Conservation (phyloP, 2,888 invertebrate species). For the Pseudoips prasinana region DNA sequence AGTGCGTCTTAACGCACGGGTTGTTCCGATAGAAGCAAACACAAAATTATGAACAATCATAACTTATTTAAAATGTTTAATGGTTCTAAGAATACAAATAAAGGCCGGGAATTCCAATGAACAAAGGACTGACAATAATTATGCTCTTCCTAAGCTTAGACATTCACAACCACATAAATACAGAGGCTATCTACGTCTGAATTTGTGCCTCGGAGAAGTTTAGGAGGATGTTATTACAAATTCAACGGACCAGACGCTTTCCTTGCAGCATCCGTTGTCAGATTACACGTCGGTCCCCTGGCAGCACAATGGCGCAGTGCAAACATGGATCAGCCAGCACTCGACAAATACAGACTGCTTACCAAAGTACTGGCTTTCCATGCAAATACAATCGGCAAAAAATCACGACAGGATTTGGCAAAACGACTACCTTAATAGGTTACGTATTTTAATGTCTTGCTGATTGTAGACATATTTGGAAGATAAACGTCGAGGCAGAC, state of each 20-base stretch:
- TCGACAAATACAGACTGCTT: slow-evolving; percentile 52
- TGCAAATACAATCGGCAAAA: slow-evolving; percentile 55
- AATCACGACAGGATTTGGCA: slow-evolving; percentile 32
- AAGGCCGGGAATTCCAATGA: too few relatives aligned
- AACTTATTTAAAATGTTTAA: too few relatives aligned
- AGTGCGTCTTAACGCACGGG: slow-evolving; percentile 48
- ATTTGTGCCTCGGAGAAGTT: too few relatives aligned
- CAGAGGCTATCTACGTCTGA: too few relatives aligned
- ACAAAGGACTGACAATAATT: too few relatives aligned
- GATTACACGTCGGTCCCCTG: slow-evolving; percentile 26
- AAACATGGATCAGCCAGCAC: slow-evolving; percentile 60
- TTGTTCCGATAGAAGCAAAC: slow-evolving; percentile 34
- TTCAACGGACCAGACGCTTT: slow-evolving; percentile 13
- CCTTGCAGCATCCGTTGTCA: slow-evolving; percentile 10
- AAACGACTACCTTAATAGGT: slow-evolving; percentile 39
- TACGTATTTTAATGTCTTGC: slow-evolving; percentile 26
- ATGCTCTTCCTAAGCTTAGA: too few relatives aligned
- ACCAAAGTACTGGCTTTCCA: slow-evolving; percentile 42
- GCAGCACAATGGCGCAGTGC: slow-evolving; percentile 56
- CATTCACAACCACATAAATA: too few relatives aligned
- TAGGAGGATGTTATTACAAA: slow-evolving; percentile 5
- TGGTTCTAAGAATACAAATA: too few relatives aligned
- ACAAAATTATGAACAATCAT: slow-evolving; percentile 4
- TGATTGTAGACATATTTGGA: slow-evolving; percentile 3
- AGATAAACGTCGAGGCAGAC: too few relatives aligned